phyloP scores from a whole-genome alignment of 2,888 invertebrate species.

The Watsonalla binaria region DNA sequence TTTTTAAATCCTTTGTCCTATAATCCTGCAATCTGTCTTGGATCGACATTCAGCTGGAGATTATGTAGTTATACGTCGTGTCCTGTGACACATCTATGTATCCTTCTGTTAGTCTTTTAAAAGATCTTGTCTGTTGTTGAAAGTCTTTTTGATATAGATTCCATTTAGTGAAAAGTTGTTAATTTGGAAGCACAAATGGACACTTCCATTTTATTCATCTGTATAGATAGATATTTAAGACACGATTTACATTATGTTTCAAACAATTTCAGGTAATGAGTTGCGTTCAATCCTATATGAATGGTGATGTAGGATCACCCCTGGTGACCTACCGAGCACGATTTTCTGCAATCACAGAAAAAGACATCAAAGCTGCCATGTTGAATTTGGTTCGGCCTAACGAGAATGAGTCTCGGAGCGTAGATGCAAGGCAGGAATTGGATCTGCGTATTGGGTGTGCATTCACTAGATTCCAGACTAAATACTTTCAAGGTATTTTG shows the following conservation, averaged over 20 bases:
- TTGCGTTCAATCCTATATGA: conserved; percentile 86
- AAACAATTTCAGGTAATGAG: conserved; percentile 79
- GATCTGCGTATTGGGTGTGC: conserved; percentile 99
- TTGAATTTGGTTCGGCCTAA: conserved; percentile 90
- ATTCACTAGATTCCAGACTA: conserved; percentile 98
- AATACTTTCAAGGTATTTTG: conserved; percentile 91
- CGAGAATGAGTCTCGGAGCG: conserved; percentile 96
- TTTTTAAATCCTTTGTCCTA: no score
- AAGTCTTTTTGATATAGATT: no score
- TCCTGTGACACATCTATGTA: no score
- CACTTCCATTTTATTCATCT: no score
- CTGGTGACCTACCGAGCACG: conserved; percentile 90
- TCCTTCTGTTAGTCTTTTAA: no score
- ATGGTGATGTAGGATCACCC: conserved; percentile 80
- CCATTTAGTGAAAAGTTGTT: no score
- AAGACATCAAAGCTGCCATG: conserved; percentile 97
- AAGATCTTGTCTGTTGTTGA: no score
- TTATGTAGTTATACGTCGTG: no score
- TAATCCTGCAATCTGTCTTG: no score
- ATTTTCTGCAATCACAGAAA: conserved; percentile 98
- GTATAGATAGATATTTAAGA: not conserved
- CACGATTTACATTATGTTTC: not conserved
- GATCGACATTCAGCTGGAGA: no score
- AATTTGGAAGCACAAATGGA: no score
- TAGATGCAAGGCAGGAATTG: conserved; percentile 97